Base-by-base conservation (phyloP, 2,113 vertebrate species). In the Gobio gobio region DNA sequence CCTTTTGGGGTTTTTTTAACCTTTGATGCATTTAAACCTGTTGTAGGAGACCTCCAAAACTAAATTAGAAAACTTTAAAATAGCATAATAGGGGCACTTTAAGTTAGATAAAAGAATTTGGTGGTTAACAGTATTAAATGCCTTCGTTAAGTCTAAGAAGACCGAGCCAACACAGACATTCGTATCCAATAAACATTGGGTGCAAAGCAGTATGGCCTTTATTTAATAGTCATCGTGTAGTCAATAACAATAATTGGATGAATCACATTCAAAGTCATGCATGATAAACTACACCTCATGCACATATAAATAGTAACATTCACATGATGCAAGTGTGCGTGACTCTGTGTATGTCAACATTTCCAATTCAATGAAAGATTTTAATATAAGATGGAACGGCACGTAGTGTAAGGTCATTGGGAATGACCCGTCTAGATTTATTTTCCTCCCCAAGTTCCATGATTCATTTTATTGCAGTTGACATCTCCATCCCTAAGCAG, bases 401-500 rank as follows among this genome's bases (percentile, higher is more conserved):
- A 51, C 33, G 66, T 40, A 70, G 70, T 54, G 6, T 82, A 70
- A 36, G 80, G 64, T 82, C 64, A 82, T 72, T 83, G 20, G 26
- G 20, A 83, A 56, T 70, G 64, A 72, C 64, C 64, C 6, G 29
- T 16, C 47, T 56, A 40, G 29, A 24, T 56, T 56, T 40, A 82
- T 82, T 72, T 82, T 70, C 66, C 80, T 82, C 49, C 49, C n/a
- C 18, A 40, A 56, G 80, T 82, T 70, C 80, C 47, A 72, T 83
- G 66, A 83, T 83, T 83, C 22, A 72, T 72, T 83, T 83, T 58
- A 83, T 72, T 73, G 51, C 81, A 56, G 49, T 66, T 73, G 81
- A 83, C 81, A 83, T 82, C 47, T 72, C 66, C 47, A 49, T 83
- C 66, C 66, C 81, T 36, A 56, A 43, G 49, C 81, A 72, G 33